Conservation (phyloP, 2,113 vertebrate species). For the Marmota monax region DNA sequence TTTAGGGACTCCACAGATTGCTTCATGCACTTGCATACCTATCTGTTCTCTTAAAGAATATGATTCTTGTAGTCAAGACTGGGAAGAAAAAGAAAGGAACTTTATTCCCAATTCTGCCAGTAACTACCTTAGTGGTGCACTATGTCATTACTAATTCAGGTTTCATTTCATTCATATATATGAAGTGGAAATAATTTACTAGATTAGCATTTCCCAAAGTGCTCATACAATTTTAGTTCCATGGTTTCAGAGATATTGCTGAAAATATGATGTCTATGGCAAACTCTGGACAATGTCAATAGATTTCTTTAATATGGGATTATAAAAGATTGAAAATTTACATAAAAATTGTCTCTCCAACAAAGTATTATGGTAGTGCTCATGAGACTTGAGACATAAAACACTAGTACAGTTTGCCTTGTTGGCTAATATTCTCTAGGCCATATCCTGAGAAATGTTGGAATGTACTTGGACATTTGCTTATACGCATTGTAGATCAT, state of each 20-base stretch:
- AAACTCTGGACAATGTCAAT: not conserved
- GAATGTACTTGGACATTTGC: not conserved
- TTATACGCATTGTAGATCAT: too few species aligned
- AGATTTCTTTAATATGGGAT: not conserved
- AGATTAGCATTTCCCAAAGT: not conserved
- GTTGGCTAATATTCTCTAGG: not conserved
- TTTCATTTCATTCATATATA: conserved; percentile 11
- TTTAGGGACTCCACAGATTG: not conserved
- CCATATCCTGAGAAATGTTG: not conserved
- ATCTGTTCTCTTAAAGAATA: conserved; percentile 3
- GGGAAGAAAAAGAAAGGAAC: not conserved
- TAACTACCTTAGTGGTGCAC: not conserved
- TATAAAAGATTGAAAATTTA: not conserved
- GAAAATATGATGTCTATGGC: not conserved
- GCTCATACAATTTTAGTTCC: not conserved
- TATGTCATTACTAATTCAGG: not conserved
- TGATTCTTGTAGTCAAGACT: not conserved
- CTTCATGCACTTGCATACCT: not conserved
- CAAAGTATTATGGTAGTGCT: not conserved
- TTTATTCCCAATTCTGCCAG: not conserved
- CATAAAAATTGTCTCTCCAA: not conserved
- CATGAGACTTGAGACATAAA: not conserved
- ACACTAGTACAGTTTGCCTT: not conserved
- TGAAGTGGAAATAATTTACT: not conserved
- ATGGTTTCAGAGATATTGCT: not conserved